These are phyloP conservation scores for Vulpes lagopus DNA, from an alignment of 2,113 vertebrate species.

Conservation along the genomic window DNA sequence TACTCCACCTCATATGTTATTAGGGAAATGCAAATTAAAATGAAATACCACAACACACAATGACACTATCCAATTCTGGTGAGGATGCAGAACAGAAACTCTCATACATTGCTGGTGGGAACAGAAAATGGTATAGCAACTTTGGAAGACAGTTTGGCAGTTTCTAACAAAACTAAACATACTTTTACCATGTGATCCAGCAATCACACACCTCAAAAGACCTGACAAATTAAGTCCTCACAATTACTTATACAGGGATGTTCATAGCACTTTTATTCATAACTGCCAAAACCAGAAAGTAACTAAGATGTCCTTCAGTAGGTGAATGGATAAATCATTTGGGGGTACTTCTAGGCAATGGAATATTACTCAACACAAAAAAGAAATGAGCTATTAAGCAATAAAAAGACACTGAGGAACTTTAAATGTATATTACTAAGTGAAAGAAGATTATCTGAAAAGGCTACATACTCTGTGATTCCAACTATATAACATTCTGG, in stretches of 20 bases:
- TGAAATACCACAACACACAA: neutral
- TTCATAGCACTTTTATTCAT: neutral
- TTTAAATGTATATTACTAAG: neutral
- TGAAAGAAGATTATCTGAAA: neutral
- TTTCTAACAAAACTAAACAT: neutral
- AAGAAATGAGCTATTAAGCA: neutral
- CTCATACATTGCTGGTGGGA: neutral
- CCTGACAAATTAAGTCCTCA: neutral
- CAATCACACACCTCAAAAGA: neutral
- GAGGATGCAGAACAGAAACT: neutral
- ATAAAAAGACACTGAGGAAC: neutral
- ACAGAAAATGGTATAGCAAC: neutral
- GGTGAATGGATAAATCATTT: neutral
- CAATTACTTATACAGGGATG: neutral
- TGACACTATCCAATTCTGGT: neutral
- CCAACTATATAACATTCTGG: neutral
- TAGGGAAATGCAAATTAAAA: slow-evolving; percentile 17
- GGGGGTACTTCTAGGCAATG: neutral
- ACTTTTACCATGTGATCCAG: neutral
- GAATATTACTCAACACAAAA: neutral
- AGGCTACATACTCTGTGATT: neutral
- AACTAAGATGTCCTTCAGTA: neutral
- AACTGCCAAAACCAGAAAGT: neutral
- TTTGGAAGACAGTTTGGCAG: neutral
- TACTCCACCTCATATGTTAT: neutral